Evolutionary conservation across 2,888 invertebrate genomes (phyloP), one percentile per base, ranked within the genome.

Genomic region (Thalpophila matura): DNA sequence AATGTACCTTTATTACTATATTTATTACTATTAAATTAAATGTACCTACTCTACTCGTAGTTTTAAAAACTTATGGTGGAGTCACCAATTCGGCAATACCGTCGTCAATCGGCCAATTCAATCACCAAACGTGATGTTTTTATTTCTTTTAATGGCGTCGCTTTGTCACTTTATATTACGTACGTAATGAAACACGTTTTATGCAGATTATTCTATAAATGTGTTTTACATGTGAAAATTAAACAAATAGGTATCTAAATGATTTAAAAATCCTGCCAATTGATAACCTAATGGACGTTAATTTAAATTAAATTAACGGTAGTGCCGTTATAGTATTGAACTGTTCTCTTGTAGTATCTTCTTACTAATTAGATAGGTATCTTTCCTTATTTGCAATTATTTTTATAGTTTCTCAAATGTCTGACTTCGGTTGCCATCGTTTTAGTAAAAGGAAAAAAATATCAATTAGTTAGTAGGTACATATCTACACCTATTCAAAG

Each of bases 71-170:
- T n/a, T n/a, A n/a, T n/a, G n/a, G n/a, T n/a, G n/a, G n/a, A n/a
- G n/a, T n/a, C 2, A 22, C 22, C 40, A 6, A 29, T 20, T 46
- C 27, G 18, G 20, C 26, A 50, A 24, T 24, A 47, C 47, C 60
- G 51, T 58, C 50, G 29, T 60, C 45, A 74, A 66, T 74, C 51
- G 33, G 16, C 42, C 45, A 63, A 58, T 66, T 66, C 51, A 63
- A 69, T 77, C 57, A 59, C 40, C 37, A 47, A 63, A 77, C 63
- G 63, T 72, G 75, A 75, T 74, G 59, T 60, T 70, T 73, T 63
- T 24, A 69, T 63, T 74, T 37, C 53, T 43, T 58, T 59, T 51
- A 72, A 45, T 56, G 38, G 47, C 55, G 33, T 53, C 24, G 43
- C 37, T 59, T 70, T 50, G 60, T 74, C 37, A 61, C 56, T 74